Percentiles rank a stretch among this genome's conserved stretches.
These are phyloP conservation scores for Acanthochromis polyacanthus DNA, from an alignment of 2,113 vertebrate genomes.

Conservation along the genomic window DNA sequence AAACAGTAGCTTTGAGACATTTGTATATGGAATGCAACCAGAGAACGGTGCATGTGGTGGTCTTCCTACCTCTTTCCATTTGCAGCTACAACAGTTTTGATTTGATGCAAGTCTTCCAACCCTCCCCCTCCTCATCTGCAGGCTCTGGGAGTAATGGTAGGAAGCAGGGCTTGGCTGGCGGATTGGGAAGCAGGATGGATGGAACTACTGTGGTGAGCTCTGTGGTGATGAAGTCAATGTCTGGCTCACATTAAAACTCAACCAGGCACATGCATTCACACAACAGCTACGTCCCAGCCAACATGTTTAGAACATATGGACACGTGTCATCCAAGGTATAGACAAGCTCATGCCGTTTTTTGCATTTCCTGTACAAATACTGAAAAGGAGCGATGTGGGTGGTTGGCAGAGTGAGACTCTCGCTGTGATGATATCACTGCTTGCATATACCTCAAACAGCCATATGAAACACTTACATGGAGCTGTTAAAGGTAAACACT, in stretches of 20 bases:
- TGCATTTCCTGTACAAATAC: constrained; percentile 26
- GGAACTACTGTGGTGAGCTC: constrained; percentile 74
- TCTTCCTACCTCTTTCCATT: constrained; percentile 63
- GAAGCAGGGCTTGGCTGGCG: constrained; percentile 73
- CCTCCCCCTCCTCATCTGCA: constrained; percentile 35
- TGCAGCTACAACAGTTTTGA: constrained; percentile 43
- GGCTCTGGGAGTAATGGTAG: constrained; percentile 64
- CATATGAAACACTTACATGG: constrained; percentile 44
- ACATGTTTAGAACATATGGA: constrained; percentile 65
- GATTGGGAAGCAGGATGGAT: constrained; percentile 70
- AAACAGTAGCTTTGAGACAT: constrained; percentile 75
- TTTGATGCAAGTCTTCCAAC: constrained; percentile 49
- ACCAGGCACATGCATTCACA: constrained; percentile 51
- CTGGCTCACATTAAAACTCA: constrained; percentile 69
- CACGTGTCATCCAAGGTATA: constrained; percentile 13
- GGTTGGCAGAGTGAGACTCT: constrained; percentile 33
- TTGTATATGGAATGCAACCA: constrained; percentile 39
- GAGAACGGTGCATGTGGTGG: constrained; percentile 34
- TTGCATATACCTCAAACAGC: constrained; percentile 45
- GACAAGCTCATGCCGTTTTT: constrained; percentile 30
- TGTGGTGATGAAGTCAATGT: constrained; percentile 81
- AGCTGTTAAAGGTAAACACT: constrained; percentile 63
- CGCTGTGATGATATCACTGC: constrained; percentile 60
- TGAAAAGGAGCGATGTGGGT: constrained; percentile 39
- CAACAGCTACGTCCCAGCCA: constrained; percentile 51